phyloP scores from a whole-genome alignment of 2,888 invertebrate genomes.

The Drosophila ustulata region DNA sequence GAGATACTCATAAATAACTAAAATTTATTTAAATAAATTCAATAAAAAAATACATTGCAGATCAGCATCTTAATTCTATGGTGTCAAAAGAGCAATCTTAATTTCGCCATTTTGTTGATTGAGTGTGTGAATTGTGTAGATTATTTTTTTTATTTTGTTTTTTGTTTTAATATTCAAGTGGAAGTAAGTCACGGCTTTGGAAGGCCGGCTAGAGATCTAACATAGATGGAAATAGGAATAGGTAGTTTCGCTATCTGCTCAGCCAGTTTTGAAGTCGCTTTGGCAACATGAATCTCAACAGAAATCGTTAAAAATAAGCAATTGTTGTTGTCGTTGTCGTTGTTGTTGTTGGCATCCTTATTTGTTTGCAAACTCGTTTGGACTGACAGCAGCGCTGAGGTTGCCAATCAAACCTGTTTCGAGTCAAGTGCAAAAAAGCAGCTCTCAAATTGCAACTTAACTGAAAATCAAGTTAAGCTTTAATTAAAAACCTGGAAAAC shows the following conservation, averaged over 20 bases:
- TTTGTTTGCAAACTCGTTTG: slow-evolving; percentile 71
- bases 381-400: slow-evolving; percentile 40
- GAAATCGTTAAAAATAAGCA: slow-evolving; percentile 55
- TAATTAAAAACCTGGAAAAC: slow-evolving; percentile 79
- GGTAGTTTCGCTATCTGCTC: neutral
- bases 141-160: neutral
- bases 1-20: no score
- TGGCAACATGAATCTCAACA: slow-evolving; percentile 28
- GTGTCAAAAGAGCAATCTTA: neutral
- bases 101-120: neutral
- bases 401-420: slow-evolving; percentile 76
- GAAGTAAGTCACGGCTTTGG: slow-evolving; percentile 17
- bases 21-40: neutral
- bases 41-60: neutral
- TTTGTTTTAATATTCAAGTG: neutral
- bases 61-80: neutral
- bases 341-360: slow-evolving; percentile 61
- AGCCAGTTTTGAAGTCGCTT: slow-evolving; percentile 6
- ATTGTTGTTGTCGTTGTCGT: slow-evolving; percentile 19
- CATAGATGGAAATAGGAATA: slow-evolving; percentile 3
- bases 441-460: slow-evolving; percentile 74
- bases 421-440: slow-evolving; percentile 72
- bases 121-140: neutral
- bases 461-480: slow-evolving; percentile 78
- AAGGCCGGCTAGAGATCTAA: slow-evolving; percentile 7